These are phyloP conservation scores for Brachyopa scutellaris DNA, from an alignment of 2,888 invertebrate genomes.

Conservation along the genomic window DNA sequence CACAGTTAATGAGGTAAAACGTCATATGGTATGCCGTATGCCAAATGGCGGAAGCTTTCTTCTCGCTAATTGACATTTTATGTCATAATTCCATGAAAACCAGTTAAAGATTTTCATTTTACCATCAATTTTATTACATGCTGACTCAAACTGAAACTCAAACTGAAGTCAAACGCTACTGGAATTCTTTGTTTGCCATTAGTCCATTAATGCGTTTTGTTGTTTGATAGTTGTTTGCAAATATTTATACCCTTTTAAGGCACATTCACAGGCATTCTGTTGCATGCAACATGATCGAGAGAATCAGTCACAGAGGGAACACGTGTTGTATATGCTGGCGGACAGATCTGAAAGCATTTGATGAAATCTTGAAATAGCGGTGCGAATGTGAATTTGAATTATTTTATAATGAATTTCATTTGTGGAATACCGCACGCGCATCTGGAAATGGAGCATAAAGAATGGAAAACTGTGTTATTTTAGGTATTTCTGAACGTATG, in stretches of 20 bases:
- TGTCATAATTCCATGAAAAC: constrained; percentile 49
- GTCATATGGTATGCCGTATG: constrained; percentile 12
- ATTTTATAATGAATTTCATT: constrained; percentile 53
- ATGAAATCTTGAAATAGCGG: constrained; percentile 43
- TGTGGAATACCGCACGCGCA: constrained; percentile 9
- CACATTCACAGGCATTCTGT: constrained; percentile 40
- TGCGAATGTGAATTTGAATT: constrained; percentile 55
- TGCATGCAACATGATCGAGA: constrained; percentile 41
- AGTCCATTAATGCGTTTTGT: constrained; percentile 44
- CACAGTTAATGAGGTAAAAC: not conserved
- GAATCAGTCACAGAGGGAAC: constrained; percentile 15
- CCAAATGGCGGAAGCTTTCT: constrained; percentile 50
- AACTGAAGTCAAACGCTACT: too few species aligned
- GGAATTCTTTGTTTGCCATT: constrained; percentile 39
- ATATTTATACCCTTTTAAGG: constrained; percentile 48
- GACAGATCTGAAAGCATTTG: too few species aligned
- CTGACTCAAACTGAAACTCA: too few species aligned
- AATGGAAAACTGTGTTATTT: not conserved
- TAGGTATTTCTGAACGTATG: not conserved
- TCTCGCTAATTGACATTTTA: constrained; percentile 60
- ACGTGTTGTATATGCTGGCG: constrained; percentile 13
- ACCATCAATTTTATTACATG: not conserved
- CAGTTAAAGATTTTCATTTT: constrained; percentile 4
- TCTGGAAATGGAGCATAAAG: constrained; percentile 11
- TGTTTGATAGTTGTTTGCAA: constrained; percentile 57